Conservation (phyloP, 2,113 vertebrate genomes). For the Heterochromis multidens region DNA sequence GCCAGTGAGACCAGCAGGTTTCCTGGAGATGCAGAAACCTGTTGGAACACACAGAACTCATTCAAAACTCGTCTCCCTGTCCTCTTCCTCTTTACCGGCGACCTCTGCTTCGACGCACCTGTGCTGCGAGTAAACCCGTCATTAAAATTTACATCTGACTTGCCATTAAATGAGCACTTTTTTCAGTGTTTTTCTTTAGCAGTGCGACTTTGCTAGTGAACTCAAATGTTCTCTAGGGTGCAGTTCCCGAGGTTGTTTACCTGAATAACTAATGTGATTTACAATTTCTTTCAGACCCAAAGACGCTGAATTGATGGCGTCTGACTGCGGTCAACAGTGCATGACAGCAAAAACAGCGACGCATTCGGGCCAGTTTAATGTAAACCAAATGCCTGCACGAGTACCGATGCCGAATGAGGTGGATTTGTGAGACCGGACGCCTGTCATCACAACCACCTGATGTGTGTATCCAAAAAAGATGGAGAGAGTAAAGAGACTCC, state of each 20-base stretch:
- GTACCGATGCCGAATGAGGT: neutral
- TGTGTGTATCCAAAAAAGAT: conserved; percentile 24
- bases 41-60: conserved; percentile 42
- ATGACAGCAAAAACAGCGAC: conserved; percentile 30
- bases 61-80: conserved; percentile 37
- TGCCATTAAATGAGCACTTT: conserved; percentile 37
- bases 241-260: conserved; percentile 45
- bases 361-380: conserved; percentile 26
- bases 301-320: conserved; percentile 49
- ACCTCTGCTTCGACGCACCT: conserved; percentile 49
- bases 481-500: conserved; percentile 12
- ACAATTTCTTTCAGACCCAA: conserved; percentile 29
- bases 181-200: conserved; percentile 46
- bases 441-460: conserved; percentile 34
- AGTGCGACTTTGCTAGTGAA: neutral
- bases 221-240: conserved; percentile 30
- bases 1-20: conserved; percentile 36
- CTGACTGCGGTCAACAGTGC: conserved; percentile 43
- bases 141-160: conserved; percentile 52
- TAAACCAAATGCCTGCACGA: conserved; percentile 32
- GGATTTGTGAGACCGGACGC: conserved; percentile 7
- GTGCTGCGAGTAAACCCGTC: conserved; percentile 23
- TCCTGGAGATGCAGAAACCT: conserved; percentile 40
- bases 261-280: conserved; percentile 49
- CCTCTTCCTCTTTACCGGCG: conserved; percentile 6